Percentiles rank a stretch among this genome's conserved stretches.
These are phyloP conservation scores for Heliangelus exortis DNA, from an alignment of 2,797 vertebrate species.

Conservation along the genomic window DNA sequence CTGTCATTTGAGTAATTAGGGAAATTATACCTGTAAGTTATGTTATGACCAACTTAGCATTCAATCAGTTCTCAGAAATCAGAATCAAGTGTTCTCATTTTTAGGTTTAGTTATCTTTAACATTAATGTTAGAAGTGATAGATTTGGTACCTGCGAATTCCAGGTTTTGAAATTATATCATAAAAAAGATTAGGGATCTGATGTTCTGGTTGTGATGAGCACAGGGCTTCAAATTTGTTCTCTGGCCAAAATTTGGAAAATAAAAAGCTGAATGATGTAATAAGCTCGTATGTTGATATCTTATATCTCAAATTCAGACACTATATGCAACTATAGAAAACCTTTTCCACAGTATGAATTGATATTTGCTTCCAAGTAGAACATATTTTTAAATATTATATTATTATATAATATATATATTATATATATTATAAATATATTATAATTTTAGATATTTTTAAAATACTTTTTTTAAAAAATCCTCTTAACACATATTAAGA, in stretches of 20 bases:
- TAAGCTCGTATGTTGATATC: not conserved
- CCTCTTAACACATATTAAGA: not conserved
- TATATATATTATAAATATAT: too few species aligned
- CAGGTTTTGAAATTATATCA: not conserved
- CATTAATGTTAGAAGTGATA: not conserved
- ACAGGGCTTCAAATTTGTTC: not conserved
- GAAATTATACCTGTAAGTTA: not conserved
- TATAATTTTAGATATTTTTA: too few species aligned
- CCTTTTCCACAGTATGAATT: not conserved
- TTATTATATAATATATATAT: too few species aligned
- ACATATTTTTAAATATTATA: too few species aligned
- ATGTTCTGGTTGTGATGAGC: not conserved
- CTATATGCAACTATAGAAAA: not conserved
- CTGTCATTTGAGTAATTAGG: not conserved
- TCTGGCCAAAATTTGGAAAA: not conserved
- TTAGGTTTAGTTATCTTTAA: not conserved
- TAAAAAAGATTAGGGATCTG: not conserved
- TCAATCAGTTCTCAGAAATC: not conserved
- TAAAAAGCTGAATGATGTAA: not conserved
- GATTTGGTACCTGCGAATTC: not conserved
- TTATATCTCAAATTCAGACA: not conserved
- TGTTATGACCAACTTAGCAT: not conserved
- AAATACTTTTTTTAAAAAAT: not conserved
- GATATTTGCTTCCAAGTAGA: not conserved
- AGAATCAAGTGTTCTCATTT: not conserved